Conservation (phyloP, 2,797 vertebrate species). For the Artibeus lituratus region DNA sequence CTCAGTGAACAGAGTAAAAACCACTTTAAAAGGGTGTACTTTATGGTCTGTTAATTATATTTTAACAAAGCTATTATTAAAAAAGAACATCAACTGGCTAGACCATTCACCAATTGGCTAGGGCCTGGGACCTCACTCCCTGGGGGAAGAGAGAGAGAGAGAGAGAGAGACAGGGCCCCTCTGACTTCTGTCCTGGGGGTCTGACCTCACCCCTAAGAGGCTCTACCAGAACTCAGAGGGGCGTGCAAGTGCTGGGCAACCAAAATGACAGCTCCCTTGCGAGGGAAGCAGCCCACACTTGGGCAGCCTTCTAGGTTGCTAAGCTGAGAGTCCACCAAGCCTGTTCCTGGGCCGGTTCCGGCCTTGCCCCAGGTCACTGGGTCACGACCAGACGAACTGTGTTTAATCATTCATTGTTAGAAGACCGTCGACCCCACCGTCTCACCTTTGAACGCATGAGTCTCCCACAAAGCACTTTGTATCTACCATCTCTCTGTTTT, state of each 20-base stretch:
- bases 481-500: not conserved
- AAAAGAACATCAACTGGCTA: not conserved
- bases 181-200: not conserved
- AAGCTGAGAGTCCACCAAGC: not conserved
- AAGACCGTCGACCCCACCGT: not conserved
- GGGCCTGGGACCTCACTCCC: not conserved
- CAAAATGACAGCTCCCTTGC: rapidly evolving
- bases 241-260: not conserved
- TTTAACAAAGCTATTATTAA: not conserved
- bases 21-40: not conserved
- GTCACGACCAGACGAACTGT: not conserved
- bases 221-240: not conserved
- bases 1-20: not conserved
- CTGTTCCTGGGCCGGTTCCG: not conserved
- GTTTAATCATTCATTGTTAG: not conserved
- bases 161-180: no score
- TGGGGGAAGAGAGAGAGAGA: not conserved
- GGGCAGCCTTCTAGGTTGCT: not conserved
- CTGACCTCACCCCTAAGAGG: not conserved
- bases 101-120: not conserved
- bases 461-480: not conserved
- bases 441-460: not conserved
- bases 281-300: not conserved
- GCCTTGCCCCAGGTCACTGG: not conserved
- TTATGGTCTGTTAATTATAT: not conserved